Evolutionary conservation across 2,888 invertebrate genomes (phyloP), one percentile per base, ranked within the genome.

Genomic region (Heteromyza rotundicornis): DNA sequence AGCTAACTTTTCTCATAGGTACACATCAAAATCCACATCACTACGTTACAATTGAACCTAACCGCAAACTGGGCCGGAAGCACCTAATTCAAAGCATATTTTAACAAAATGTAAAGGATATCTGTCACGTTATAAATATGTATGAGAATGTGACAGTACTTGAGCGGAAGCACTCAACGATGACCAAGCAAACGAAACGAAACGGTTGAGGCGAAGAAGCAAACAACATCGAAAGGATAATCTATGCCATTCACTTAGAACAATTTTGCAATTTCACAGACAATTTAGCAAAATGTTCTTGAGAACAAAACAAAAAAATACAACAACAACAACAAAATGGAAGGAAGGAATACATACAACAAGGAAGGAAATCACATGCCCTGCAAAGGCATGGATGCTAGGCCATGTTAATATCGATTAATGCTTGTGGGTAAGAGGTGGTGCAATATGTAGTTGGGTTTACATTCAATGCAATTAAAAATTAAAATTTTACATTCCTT

Each of bases 191-290:
- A 14, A 14, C 40, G n/a, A 40, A 40, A 40, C 19, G 47, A 47
- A 20, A 17, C 7, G 10, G 40, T n/a, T 14, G n/a, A 40, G 40
- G 40, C n/a, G 40, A 40, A 3, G 14, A 17, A 20, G 8, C 20
- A 19, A 19, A 19, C 20, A 20, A 19, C 47, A 47, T 19, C 20
- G 57, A 57, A 44, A 57, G 57, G 47, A 57, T 57, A 57, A 57
- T 44, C 57, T 27, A 27, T 24, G 47, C 50, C n/a, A 50, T 50
- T 57, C 57, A 50, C 35, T 57, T 35, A 49, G 10, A 74, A 69
- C 75, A 78, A 74, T 75, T 75, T 73, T 74, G 69, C 73, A 76
- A 76, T 76, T 76, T 76, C 72, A 78, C 75, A 72, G 77, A 73
- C 75, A 78, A 76, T 76, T 76, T 78, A 77, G 70, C 77, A 75